Percentiles rank a stretch among this genome's conserved stretches.
phyloP scores from a whole-genome alignment of 2,797 vertebrate species.

The Apogon talboti region DNA sequence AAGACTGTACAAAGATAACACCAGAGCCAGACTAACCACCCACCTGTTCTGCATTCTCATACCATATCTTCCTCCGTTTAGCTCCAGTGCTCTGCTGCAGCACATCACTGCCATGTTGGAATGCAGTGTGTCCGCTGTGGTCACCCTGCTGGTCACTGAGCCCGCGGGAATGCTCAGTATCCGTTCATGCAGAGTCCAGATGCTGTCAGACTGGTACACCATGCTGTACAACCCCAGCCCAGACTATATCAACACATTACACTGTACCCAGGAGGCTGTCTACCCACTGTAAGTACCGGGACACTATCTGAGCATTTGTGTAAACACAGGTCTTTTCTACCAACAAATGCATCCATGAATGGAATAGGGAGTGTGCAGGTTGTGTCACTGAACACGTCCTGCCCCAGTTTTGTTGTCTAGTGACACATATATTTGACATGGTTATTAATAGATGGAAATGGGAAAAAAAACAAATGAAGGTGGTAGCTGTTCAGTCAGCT shows the following conservation, averaged over 20 bases:
- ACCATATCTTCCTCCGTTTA: slow-evolving; percentile 51
- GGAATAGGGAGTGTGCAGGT: too few relatives aligned
- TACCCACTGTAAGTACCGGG: slow-evolving; percentile 88
- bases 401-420: too few relatives aligned
- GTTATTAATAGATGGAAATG: too few relatives aligned
- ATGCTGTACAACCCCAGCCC: slow-evolving; percentile 99
- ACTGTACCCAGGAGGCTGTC: slow-evolving; percentile 97
- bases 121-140: slow-evolving; percentile 86
- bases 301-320: too few relatives aligned
- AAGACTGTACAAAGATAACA: too few relatives aligned
- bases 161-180: slow-evolving; percentile 88
- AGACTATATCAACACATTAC: slow-evolving; percentile 93
- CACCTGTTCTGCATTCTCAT: not conserved
- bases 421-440: too few relatives aligned
- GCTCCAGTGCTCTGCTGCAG: slow-evolving; percentile 94
- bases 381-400: too few relatives aligned
- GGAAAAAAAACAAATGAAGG: too few relatives aligned
- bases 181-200: slow-evolving; percentile 92
- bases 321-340: too few relatives aligned
- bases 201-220: slow-evolving; percentile 99
- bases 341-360: too few relatives aligned
- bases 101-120: slow-evolving; percentile 92
- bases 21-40: too few relatives aligned
- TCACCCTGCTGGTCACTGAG: slow-evolving; percentile 91
- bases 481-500: too few relatives aligned